Conservation (phyloP, 2,888 invertebrate genomes). For the Andrena dorsata region DNA sequence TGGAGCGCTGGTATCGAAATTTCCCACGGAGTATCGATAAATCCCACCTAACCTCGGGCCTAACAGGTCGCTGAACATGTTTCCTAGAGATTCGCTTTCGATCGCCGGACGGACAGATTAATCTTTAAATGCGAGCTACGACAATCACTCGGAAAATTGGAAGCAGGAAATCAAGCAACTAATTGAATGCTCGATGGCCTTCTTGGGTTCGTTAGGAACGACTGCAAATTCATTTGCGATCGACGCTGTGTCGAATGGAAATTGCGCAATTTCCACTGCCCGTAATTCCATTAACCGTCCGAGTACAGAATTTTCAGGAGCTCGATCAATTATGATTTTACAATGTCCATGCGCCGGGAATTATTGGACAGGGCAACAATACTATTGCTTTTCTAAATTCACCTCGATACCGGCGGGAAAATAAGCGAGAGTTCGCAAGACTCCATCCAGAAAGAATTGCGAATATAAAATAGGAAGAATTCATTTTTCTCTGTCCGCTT, state of each 20-base stretch:
- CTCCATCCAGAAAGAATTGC: too few relatives aligned
- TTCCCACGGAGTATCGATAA: not conserved
- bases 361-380: not conserved
- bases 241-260: constrained; percentile 52
- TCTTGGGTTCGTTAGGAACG: constrained; percentile 36
- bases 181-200: constrained; percentile 47
- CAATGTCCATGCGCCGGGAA: not conserved
- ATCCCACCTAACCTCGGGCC: too few relatives aligned
- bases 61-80: too few relatives aligned
- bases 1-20: not conserved
- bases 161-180: constrained; percentile 36
- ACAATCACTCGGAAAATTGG: constrained; percentile 46
- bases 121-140: constrained; percentile 1
- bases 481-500: too few relatives aligned
- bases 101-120: not conserved
- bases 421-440: too few relatives aligned
- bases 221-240: constrained; percentile 20
- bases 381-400: too few relatives aligned
- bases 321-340: constrained; percentile 13
- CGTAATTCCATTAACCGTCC: constrained; percentile 48
- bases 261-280: constrained; percentile 61
- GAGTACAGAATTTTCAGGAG: constrained; percentile 28
- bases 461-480: too few relatives aligned
- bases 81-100: not conserved
- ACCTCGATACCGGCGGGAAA: too few relatives aligned